Conservation (phyloP, 2,113 vertebrate species). For the Murina feae region DNA sequence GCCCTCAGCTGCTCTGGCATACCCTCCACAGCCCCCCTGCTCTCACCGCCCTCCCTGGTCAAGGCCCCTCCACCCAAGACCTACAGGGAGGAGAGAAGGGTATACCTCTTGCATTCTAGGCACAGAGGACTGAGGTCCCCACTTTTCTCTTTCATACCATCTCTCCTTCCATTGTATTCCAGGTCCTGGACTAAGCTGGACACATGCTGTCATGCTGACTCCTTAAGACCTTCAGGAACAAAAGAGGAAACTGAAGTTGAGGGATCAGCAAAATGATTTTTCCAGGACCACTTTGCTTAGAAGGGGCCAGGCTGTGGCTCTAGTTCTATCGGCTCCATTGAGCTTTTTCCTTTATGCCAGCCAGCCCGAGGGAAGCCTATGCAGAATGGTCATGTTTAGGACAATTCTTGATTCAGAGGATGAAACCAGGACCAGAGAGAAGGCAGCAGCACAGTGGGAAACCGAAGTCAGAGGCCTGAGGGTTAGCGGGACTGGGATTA, state of each 20-base stretch:
- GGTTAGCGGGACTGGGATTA: not conserved
- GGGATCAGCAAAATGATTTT: not conserved
- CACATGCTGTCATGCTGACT: not conserved
- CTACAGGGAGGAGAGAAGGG: not conserved
- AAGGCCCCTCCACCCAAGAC: not conserved
- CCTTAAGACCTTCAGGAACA: not conserved
- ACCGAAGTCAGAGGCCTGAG: not conserved
- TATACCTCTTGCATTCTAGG: not conserved
- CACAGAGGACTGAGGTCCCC: not conserved
- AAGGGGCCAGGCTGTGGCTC: not conserved
- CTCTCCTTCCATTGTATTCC: not conserved
- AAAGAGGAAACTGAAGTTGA: not conserved
- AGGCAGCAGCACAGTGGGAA: not conserved
- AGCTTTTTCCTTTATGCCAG: not conserved
- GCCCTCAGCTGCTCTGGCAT: conserved; percentile 60
- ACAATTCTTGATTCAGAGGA: not conserved
- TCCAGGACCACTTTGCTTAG: not conserved
- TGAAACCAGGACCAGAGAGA: not conserved
- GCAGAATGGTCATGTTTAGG: not conserved
- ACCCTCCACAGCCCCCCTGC: not conserved
- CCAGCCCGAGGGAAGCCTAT: not conserved
- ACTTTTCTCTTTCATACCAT: not conserved
- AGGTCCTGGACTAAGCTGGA: not conserved
- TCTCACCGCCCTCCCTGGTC: not conserved
- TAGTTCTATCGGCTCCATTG: not conserved